Percentiles rank a stretch among this genome's conserved stretches.
Evolutionary conservation across 1,140 invertebrate species (phyloP).

Genomic region (Teleogryllus occipitalis): DNA sequence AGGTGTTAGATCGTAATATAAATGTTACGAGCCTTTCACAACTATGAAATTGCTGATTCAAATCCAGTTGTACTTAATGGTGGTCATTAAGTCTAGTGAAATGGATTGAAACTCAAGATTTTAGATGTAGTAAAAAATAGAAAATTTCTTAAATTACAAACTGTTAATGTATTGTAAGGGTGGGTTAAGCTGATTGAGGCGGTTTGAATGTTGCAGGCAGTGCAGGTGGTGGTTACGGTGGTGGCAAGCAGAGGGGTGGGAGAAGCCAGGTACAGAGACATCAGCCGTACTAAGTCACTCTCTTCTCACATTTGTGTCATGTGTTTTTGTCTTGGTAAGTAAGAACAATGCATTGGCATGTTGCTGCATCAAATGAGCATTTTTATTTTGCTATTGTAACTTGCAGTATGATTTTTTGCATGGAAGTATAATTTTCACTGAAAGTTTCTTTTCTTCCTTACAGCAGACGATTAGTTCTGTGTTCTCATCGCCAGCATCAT

Average conservation of each 20-base stretch:
- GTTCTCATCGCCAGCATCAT: conserved; percentile 11
- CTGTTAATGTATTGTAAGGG: not conserved
- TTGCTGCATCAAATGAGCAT: conserved; percentile 11
- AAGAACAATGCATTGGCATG: conserved; percentile 10
- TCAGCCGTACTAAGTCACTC: conserved; percentile 57
- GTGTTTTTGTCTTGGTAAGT: conserved; percentile 28
- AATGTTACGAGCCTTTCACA: not conserved
- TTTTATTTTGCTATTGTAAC: not conserved
- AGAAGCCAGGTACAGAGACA: conserved; percentile 64
- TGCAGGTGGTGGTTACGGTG: conserved; percentile 44
- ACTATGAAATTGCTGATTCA: not conserved
- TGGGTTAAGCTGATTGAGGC: conserved; percentile 27
- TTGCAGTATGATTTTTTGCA: not conserved
- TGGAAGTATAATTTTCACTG: conserved; percentile 8
- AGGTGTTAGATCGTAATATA: not conserved
- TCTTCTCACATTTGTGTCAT: conserved; percentile 19
- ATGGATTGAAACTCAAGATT: not conserved
- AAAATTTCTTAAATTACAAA: not conserved
- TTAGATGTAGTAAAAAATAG: not conserved
- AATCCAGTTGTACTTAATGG: not conserved
- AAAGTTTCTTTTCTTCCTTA: conserved; percentile 13
- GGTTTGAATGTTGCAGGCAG: conserved; percentile 28
- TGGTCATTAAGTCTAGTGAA: not conserved
- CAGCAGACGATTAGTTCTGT: conserved; percentile 20
- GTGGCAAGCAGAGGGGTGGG: conserved; percentile 55